Percentiles rank a stretch among this genome's conserved stretches.
These are phyloP conservation scores for Mimachlamys varia DNA, from an alignment of 2,888 invertebrate genomes.

Conservation along the genomic window DNA sequence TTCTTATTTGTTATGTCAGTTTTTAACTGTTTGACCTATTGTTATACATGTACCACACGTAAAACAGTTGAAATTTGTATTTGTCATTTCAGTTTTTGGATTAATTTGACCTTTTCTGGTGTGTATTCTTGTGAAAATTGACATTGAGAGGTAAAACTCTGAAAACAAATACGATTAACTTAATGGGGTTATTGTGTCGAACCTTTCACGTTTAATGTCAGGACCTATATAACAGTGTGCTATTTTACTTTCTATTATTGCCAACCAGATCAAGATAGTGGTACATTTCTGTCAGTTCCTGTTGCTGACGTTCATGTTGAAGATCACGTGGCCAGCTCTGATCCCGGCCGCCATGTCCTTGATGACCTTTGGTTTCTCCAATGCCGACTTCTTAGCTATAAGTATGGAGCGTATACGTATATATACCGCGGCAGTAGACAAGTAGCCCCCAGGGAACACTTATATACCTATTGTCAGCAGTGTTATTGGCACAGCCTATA, in stretches of 20 bases:
- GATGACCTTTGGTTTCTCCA: slow-evolving; percentile 50
- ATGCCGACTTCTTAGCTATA: slow-evolving; percentile 51
- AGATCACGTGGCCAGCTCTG: slow-evolving; percentile 54
- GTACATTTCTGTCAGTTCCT: slow-evolving; percentile 57
- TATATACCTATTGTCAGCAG: not conserved
- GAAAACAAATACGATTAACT: not conserved
- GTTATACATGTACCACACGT: not conserved
- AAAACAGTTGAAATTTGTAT: not conserved
- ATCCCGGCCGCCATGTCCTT: slow-evolving; percentile 45
- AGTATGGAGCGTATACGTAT: slow-evolving; percentile 51
- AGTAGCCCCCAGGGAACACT: not conserved
- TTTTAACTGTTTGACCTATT: not conserved
- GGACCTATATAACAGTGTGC: not conserved
- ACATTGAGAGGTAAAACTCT: not conserved
- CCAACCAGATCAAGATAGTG: slow-evolving; percentile 56
- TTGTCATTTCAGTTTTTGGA: not conserved
- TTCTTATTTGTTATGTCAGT: too few species aligned
- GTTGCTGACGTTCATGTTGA: slow-evolving; percentile 56
- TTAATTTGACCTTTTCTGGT: not conserved
- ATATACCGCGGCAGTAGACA: not conserved
- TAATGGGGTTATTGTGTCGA: not conserved
- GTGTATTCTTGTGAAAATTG: not conserved
- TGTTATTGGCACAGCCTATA: not conserved
- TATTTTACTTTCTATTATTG: too few species aligned
- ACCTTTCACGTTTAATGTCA: not conserved